Conservation (phyloP, 1,140 invertebrate species). For the Lasaia peninsularis region DNA sequence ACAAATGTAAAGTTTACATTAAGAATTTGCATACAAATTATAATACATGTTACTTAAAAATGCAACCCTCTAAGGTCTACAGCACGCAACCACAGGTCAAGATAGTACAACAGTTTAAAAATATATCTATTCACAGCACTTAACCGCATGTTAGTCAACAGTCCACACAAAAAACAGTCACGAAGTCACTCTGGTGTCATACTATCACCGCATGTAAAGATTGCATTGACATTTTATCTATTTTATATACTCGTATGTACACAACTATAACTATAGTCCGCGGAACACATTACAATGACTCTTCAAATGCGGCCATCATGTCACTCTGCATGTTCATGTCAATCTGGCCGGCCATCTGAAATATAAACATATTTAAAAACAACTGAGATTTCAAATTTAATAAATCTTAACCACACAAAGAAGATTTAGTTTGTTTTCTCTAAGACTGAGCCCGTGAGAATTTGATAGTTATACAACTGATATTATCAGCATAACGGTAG, state of each 20-base stretch:
- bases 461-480: too few species aligned
- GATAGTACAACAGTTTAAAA: conserved; percentile 72
- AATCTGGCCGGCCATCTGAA: conserved; percentile 95
- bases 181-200: conserved; percentile 62
- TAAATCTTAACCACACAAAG: too few species aligned
- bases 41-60: conserved; percentile 69
- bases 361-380: conserved; percentile 38
- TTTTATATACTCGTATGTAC: conserved; percentile 65
- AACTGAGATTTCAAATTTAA: too few species aligned
- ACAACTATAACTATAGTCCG: conserved; percentile 44
- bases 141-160: conserved; percentile 72
- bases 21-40: conserved; percentile 68
- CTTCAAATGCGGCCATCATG: conserved; percentile 98
- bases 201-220: conserved; percentile 53
- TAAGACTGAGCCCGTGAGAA: too few species aligned
- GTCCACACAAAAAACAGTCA: conserved; percentile 68
- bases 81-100: conserved; percentile 57
- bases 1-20: conserved; percentile 73
- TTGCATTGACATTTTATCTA: conserved; percentile 66
- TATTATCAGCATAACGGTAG: too few species aligned
- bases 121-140: conserved; percentile 76
- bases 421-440: too few species aligned
- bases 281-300: conserved; percentile 85
- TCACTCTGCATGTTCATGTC: conserved; percentile 99
- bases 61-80: conserved; percentile 59